These are phyloP conservation scores for Dryobota labecula DNA, from an alignment of 2,888 invertebrate genomes.

Conservation along the genomic window DNA sequence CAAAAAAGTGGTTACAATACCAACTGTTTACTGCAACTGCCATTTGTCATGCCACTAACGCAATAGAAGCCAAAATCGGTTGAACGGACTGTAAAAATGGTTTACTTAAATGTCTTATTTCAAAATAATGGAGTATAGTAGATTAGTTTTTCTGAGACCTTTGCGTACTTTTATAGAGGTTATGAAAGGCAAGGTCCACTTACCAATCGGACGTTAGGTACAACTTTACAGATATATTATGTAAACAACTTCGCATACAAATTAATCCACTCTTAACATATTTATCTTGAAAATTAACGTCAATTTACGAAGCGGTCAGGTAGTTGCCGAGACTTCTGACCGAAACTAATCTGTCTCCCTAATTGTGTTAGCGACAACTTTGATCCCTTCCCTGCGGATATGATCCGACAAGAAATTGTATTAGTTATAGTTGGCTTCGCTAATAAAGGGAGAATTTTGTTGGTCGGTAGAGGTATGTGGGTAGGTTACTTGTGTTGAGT, in stretches of 20 bases:
- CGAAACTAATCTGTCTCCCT: slow-evolving; percentile 89
- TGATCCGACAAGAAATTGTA: slow-evolving; percentile 88
- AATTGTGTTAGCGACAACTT: slow-evolving; percentile 90
- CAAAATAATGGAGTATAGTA: too few species aligned
- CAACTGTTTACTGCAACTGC: too few species aligned
- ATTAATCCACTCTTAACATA: slow-evolving; percentile 64
- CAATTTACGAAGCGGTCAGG: slow-evolving; percentile 83
- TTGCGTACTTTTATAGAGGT: background rate
- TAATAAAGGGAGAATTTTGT: slow-evolving; percentile 81
- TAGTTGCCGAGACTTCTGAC: slow-evolving; percentile 77
- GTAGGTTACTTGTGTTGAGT: background rate
- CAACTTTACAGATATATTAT: background rate
- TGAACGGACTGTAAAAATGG: too few species aligned
- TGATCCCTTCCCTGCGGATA: slow-evolving; percentile 89
- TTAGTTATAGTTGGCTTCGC: slow-evolving; percentile 88
- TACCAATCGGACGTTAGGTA: background rate
- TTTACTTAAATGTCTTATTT: too few species aligned
- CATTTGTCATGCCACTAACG: too few species aligned
- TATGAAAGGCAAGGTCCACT: background rate
- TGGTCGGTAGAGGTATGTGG: slow-evolving; percentile 42
- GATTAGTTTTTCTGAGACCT: background rate
- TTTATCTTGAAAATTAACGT: slow-evolving; percentile 79
- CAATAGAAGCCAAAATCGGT: too few species aligned
- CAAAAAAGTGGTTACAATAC: too few species aligned
- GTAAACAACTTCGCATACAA: slow-evolving; percentile 39